phyloP scores from a whole-genome alignment of 2,113 vertebrate species.

The Cromileptes altivelis region DNA sequence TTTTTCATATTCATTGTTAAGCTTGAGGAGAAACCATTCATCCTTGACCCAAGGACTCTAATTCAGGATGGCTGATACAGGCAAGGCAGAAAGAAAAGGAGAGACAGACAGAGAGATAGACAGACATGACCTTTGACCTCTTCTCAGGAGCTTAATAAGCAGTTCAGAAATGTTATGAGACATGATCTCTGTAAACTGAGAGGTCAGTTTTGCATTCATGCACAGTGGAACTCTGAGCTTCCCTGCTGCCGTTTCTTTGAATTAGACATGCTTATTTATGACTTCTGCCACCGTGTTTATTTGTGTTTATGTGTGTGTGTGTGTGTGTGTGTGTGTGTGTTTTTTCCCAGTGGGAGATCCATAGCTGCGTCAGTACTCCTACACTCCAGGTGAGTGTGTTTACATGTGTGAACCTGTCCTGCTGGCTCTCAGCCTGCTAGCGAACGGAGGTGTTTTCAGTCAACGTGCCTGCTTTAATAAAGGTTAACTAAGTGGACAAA shows the following conservation, averaged over 20 bases:
- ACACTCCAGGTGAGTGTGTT: slow-evolving; percentile 36
- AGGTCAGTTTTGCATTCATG: slow-evolving; percentile 51
- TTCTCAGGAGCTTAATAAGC: slow-evolving; percentile 4
- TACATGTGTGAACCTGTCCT: slow-evolving; percentile 1
- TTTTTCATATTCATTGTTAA: too few relatives aligned
- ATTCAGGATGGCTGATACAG: too few relatives aligned
- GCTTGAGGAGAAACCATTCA: too few relatives aligned
- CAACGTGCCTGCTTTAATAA: slow-evolving; percentile 13
- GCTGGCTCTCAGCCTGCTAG: neutral
- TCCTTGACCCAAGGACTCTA: too few relatives aligned
- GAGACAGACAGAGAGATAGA: neutral
- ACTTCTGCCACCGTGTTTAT: slow-evolving; percentile 42
- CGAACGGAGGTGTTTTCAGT: slow-evolving; percentile 31
- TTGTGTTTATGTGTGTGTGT: slow-evolving; percentile 6
- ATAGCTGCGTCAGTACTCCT: neutral
- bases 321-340: slow-evolving; percentile 20
- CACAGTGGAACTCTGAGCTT: slow-evolving; percentile 8
- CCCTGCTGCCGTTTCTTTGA: slow-evolving; percentile 37
- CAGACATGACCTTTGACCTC: slow-evolving; percentile 41
- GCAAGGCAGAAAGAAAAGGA: neutral
- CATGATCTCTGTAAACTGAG: slow-evolving; percentile 58
- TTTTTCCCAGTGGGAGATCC: slow-evolving; percentile 3
- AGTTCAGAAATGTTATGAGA: slow-evolving; percentile 64
- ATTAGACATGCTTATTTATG: slow-evolving; percentile 56
- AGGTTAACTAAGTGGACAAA: slow-evolving; percentile 44